Evolutionary conservation across 2,888 invertebrate species (phyloP).

Genomic region (Pantelozetes paolii): DNA sequence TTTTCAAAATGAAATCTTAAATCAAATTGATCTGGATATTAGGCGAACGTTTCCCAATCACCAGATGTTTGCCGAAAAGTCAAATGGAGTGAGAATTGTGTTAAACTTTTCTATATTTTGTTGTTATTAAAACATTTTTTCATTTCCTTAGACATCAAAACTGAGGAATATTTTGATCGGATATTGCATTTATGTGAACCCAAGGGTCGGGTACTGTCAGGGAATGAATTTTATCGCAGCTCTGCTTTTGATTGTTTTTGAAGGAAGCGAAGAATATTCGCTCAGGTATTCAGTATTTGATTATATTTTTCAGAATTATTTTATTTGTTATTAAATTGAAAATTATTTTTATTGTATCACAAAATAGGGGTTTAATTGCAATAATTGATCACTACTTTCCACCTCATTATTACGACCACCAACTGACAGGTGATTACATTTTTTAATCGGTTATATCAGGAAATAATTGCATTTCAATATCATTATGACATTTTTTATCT

Average conservation of each 20-base stretch:
- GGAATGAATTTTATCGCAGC: constrained; percentile 41
- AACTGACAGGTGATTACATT: constrained; percentile 36
- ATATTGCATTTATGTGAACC: constrained; percentile 38
- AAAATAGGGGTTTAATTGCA: constrained; percentile 40
- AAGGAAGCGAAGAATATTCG: constrained; percentile 36
- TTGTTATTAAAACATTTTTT: neutral
- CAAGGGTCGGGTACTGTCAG: constrained; percentile 40
- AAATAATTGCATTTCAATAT: constrained; percentile 1
- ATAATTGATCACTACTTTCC: constrained; percentile 41
- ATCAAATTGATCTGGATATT: constrained; percentile 39
- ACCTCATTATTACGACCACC: constrained; percentile 37
- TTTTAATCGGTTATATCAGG: neutral
- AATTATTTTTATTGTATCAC: no score
- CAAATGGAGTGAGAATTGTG: constrained; percentile 32
- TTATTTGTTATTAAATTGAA: neutral
- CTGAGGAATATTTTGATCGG: constrained; percentile 30
- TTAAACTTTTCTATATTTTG: neutral
- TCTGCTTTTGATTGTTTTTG: constrained; percentile 32
- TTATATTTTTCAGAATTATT: neutral
- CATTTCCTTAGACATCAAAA: constrained; percentile 21
- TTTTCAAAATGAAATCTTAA: neutral
- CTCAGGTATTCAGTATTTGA: constrained; percentile 15
- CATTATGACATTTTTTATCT: no score
- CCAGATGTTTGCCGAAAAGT: constrained; percentile 21
- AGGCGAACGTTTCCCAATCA: constrained; percentile 36